These are phyloP conservation scores for Silurus lanzhouensis DNA, from an alignment of 2,797 vertebrate genomes.

Conservation along the genomic window DNA sequence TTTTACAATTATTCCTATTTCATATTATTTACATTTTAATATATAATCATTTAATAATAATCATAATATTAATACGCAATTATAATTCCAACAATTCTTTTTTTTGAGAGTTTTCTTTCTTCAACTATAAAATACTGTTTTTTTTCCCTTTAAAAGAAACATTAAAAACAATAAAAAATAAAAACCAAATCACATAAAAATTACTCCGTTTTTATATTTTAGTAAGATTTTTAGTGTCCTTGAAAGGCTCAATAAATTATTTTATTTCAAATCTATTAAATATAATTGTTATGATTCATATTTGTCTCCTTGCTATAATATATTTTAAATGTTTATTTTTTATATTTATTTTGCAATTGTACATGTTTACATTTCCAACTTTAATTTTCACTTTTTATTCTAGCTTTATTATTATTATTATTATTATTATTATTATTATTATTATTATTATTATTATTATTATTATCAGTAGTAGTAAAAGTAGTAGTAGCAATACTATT, in stretches of 20 bases:
- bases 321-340: too few relatives aligned
- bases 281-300: neutral
- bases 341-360: neutral
- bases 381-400: neutral
- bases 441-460: neutral
- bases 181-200: too few relatives aligned
- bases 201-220: neutral
- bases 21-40: neutral
- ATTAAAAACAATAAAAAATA: too few relatives aligned
- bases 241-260: neutral
- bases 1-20: too few relatives aligned
- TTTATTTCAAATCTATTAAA: neutral
- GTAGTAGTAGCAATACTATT: too few relatives aligned
- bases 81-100: neutral
- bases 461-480: too few relatives aligned
- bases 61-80: too few relatives aligned
- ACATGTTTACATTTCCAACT: too few relatives aligned
- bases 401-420: neutral
- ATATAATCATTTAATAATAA: neutral
- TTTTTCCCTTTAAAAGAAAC: too few relatives aligned
- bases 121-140: neutral
- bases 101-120: neutral
- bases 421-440: neutral
- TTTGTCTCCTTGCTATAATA: neutral
- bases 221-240: neutral